These are phyloP conservation scores for Gambelia wislizenii DNA, from an alignment of 2,797 vertebrate species.

Conservation along the genomic window DNA sequence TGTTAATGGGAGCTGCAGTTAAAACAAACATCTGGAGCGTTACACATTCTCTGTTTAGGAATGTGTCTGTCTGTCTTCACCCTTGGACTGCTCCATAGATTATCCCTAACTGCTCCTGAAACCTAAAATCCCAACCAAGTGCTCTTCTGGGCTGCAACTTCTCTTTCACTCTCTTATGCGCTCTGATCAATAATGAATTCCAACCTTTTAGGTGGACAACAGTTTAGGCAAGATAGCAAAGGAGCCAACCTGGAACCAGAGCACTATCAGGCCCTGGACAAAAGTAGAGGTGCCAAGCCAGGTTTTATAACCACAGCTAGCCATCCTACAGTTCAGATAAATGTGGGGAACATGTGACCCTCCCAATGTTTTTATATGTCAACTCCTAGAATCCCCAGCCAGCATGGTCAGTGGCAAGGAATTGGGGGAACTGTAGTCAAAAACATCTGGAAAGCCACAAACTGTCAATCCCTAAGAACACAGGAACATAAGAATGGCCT, in stretches of 20 bases:
- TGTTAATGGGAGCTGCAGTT: no score
- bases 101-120: not conserved
- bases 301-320: not conserved
- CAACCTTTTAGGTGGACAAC: not conserved
- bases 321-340: not conserved
- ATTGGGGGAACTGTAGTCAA: no score
- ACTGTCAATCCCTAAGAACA: no score
- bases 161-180: not conserved
- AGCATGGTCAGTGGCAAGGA: no score
- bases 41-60: not conserved
- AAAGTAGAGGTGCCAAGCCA: not conserved
- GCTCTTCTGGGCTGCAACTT: not conserved
- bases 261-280: not conserved
- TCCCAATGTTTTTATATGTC: no score
- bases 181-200: not conserved
- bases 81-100: not conserved
- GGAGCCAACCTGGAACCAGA: not conserved
- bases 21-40: no score
- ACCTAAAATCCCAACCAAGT: not conserved
- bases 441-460: not conserved
- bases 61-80: not conserved
- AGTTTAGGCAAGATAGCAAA: not conserved
- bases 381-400: no score
- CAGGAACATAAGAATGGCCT: no score
- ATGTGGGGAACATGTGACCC: no score